phyloP scores from a whole-genome alignment of 2,888 invertebrate genomes.

The Argyresthia goedartella region DNA sequence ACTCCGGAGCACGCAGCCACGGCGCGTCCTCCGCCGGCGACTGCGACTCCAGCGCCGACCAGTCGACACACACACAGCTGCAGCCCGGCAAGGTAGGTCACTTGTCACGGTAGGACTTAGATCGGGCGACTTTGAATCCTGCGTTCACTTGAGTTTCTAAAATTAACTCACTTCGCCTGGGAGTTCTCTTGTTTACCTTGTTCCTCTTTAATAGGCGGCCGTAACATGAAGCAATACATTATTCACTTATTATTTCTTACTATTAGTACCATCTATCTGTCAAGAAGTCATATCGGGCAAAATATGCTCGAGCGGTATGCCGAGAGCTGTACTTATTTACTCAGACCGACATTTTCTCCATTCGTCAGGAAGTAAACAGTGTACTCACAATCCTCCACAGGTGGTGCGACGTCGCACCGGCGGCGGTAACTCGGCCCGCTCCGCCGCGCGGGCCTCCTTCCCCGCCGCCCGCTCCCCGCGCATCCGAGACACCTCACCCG shows the following conservation, averaged over 20 bases:
- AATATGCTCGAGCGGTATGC: no score
- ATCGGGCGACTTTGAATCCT: no score
- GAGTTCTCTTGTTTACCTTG: background rate
- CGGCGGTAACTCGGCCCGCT: constrained; percentile 40
- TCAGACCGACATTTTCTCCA: no score
- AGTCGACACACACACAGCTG: constrained; percentile 74
- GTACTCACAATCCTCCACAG: constrained; percentile 24
- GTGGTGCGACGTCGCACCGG: constrained; percentile 72
- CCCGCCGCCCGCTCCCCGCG: constrained; percentile 67
- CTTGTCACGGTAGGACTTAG: no score
- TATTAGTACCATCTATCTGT: no score
- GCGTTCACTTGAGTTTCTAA: no score
- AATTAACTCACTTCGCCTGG: no score
- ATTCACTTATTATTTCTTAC: no score
- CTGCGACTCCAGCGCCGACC: constrained; percentile 72
- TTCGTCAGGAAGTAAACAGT: no score
- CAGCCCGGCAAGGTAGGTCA: constrained; percentile 77
- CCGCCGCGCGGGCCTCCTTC: constrained; percentile 73
- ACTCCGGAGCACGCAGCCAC: constrained; percentile 46
- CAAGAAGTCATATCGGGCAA: no score
- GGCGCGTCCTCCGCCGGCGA: constrained; percentile 58
- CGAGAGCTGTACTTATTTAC: no score
- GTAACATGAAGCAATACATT: background rate
- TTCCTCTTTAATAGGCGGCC: background rate
- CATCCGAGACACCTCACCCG: constrained; percentile 32